phyloP scores from a whole-genome alignment of 2,797 vertebrate species.

The Neopelma chrysocephalum region DNA sequence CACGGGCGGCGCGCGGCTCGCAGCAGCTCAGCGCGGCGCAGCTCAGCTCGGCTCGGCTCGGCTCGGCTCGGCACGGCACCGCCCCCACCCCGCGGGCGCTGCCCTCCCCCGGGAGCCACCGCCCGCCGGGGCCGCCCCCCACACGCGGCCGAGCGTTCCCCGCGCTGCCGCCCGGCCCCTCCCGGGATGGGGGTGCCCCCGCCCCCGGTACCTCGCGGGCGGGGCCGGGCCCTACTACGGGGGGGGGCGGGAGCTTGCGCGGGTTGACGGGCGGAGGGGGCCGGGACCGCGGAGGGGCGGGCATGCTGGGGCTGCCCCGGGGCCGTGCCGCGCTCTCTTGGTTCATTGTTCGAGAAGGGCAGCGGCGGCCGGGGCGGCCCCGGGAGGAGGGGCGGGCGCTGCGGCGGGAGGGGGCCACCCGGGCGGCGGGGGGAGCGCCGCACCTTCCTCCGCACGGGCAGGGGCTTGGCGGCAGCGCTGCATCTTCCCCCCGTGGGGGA shows the following conservation, averaged over 20 bases:
- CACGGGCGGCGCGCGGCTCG: not conserved
- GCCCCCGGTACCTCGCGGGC: not conserved
- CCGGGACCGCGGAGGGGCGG: not conserved
- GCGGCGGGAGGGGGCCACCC: not conserved
- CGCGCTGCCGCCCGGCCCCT: not conserved
- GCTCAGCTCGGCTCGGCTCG: not conserved
- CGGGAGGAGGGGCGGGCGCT: not conserved
- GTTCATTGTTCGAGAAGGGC: conserved; percentile 66
- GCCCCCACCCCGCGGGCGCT: not conserved
- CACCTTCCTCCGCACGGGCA: not conserved
- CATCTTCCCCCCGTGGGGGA: not conserved
- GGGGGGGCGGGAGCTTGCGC: not conserved
- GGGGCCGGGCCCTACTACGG: not conserved
- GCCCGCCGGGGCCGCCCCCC: not conserved
- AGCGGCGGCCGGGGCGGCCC: not conserved
- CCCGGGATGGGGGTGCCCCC: not conserved
- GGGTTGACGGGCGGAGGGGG: not conserved
- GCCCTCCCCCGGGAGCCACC: not conserved
- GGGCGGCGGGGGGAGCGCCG: not conserved
- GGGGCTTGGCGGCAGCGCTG: too few species aligned
- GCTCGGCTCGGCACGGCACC: not conserved
- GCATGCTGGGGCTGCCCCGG: not conserved
- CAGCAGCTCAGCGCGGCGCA: not conserved
- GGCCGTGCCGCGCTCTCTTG: not conserved
- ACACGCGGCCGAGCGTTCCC: not conserved